These are phyloP conservation scores for Pseudomyrmex gracilis DNA, from an alignment of 1,140 invertebrate genomes.

Conservation along the genomic window DNA sequence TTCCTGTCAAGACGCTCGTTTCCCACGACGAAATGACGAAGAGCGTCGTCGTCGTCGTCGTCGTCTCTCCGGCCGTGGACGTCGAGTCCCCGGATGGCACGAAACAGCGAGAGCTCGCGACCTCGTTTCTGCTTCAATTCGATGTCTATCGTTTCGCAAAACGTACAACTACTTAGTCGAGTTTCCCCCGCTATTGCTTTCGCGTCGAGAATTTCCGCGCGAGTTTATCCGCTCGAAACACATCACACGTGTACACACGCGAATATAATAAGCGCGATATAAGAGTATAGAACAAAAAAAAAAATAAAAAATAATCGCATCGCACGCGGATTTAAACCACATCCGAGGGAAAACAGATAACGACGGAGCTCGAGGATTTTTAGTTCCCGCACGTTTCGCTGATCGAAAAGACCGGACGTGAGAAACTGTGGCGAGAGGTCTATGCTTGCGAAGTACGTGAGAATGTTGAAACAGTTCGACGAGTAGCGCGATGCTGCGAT, in stretches of 20 bases:
- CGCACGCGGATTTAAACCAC: no score
- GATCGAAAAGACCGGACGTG: background rate
- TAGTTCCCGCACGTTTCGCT: slow-evolving; percentile 27
- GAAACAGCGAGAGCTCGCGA: slow-evolving; percentile 28
- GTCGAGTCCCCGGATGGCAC: slow-evolving; percentile 11
- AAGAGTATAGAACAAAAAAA: background rate
- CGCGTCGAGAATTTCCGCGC: background rate
- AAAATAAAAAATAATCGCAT: no score
- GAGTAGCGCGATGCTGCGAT: slow-evolving; percentile 38
- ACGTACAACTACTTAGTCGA: background rate
- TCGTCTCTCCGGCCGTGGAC: background rate
- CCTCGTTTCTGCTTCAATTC: slow-evolving; percentile 2
- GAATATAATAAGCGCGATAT: background rate
- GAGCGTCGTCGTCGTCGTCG: slow-evolving; percentile 8
- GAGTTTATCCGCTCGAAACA: background rate
- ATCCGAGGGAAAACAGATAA: slow-evolving; percentile 20
- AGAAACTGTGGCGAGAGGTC: slow-evolving; percentile 44
- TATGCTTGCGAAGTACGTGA: slow-evolving; percentile 42
- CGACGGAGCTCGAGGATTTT: slow-evolving; percentile 16
- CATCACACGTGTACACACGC: background rate
- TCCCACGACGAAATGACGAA: slow-evolving; percentile 11
- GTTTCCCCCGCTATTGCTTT: background rate
- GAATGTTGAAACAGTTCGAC: slow-evolving; percentile 55
- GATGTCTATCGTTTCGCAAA: background rate
- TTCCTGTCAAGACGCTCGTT: slow-evolving; percentile 35